Base-by-base conservation (phyloP, 1,140 invertebrate species). In the Gonioctena quinquepunctata region DNA sequence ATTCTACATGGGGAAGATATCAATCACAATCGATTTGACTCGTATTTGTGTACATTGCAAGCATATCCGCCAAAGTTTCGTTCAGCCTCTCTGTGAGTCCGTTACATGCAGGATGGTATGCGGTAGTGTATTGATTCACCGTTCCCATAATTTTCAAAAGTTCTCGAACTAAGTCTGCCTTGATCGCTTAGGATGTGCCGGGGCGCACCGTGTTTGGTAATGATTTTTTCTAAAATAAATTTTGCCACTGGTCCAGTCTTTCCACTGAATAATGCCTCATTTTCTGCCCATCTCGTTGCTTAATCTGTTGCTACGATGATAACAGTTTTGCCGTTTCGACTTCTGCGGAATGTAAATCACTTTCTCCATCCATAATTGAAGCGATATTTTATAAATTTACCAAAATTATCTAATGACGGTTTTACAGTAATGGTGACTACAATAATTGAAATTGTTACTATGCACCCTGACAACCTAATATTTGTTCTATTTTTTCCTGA, bases 301-400 rank as follows among this genome's bases (percentile, higher is more conserved):
- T 78, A 78, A 64, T 75, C 70, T 19, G 73, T 77, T n/a, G 69
- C 77, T 8, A 78, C 77, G 2, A 73, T 59, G 13, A 76, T 75
- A n/a, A 74, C 33, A 16, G 72, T 74, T 64, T 76, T 73, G 16
- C 69, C 68, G 2, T 59, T 49, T 42, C 28, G 56, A 27, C 61
- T 65, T n/a, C n/a, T n/a, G n/a, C n/a, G n/a, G n/a, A n/a, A n/a
- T n/a, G n/a, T n/a, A n/a, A n/a, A n/a, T n/a, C n/a, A n/a, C n/a
- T n/a, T n/a, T n/a, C n/a, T n/a, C n/a, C n/a, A n/a, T n/a, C n/a
- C n/a, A n/a, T n/a, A n/a, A n/a, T n/a, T n/a, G n/a, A n/a, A n/a
- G n/a, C n/a, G n/a, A n/a, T n/a, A n/a, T n/a, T n/a, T n/a, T n/a
- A n/a, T n/a, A n/a, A n/a, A n/a, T n/a, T n/a, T n/a, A n/a, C n/a